Evolutionary conservation across 2,797 vertebrate genomes (phyloP).

Genomic region (Naso thynnoides): DNA sequence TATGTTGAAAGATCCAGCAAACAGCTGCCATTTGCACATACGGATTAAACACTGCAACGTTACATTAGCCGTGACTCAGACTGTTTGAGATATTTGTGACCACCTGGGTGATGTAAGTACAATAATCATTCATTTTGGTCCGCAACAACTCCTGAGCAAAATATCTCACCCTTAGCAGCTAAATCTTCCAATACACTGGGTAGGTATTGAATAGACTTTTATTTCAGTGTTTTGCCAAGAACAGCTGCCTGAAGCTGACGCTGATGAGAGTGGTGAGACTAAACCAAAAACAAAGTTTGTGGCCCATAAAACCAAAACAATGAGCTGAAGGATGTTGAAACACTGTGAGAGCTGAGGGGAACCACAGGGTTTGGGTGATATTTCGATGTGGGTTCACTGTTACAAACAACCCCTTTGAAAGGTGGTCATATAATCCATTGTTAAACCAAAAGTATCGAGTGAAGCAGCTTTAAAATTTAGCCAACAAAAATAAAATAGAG

Average conservation of each 20-base stretch:
- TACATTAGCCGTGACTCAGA: neutral
- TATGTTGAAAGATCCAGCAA: too few relatives aligned
- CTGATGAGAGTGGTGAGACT: neutral
- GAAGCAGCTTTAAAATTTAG: neutral
- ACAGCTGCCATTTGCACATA: neutral
- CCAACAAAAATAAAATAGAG: neutral
- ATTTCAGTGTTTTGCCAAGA: neutral
- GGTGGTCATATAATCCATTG: neutral
- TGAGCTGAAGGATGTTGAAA: neutral
- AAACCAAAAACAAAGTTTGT: neutral
- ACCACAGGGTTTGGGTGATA: neutral
- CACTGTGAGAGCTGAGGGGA: neutral
- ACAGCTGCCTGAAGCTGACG: neutral
- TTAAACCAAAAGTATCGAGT: neutral
- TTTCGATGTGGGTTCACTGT: neutral
- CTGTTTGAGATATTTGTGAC: neutral
- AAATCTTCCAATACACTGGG: neutral
- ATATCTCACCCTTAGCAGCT: neutral
- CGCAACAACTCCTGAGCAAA: neutral
- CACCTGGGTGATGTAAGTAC: neutral
- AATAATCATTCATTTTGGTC: neutral
- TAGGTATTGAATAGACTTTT: neutral
- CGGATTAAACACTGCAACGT: neutral
- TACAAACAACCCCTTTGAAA: neutral
- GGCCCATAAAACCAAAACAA: neutral